phyloP scores from a whole-genome alignment of 1,140 invertebrate species.

The Brachionus angularis region DNA sequence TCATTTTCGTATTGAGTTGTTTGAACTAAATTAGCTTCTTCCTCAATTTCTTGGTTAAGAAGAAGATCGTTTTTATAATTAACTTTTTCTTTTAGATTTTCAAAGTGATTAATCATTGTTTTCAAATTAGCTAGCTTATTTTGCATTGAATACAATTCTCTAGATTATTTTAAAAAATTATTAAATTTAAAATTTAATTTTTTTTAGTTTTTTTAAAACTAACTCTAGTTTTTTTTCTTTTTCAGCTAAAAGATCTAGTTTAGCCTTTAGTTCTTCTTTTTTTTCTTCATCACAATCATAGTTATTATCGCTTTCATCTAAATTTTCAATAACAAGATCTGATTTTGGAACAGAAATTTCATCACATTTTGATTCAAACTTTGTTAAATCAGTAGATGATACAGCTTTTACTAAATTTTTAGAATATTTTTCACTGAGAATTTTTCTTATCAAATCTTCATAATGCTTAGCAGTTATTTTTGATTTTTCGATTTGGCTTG shows the following conservation, averaged over 20 bases:
- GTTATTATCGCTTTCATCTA: background rate
- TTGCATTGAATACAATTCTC: slow-evolving; percentile 19
- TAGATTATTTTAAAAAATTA: background rate
- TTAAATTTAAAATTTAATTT: background rate
- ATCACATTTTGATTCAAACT: background rate
- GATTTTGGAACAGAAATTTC: background rate
- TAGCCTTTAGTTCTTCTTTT: background rate
- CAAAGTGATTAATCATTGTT: slow-evolving; percentile 10
- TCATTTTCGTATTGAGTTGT: no score
- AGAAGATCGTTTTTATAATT: background rate
- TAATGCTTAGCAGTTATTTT: slow-evolving; percentile 32
- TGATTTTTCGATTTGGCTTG: slow-evolving; percentile 19
- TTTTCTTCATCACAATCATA: background rate
- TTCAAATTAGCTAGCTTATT: slow-evolving; percentile 18
- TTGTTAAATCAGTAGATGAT: background rate
- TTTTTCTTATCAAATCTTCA: slow-evolving; percentile 18
- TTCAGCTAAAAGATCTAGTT: background rate
- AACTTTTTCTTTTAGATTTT: background rate
- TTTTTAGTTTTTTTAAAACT: background rate
- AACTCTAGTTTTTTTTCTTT: slow-evolving; percentile 35
- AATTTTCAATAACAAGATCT: background rate
- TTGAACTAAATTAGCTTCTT: no score
- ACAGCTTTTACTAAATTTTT: slow-evolving; percentile 2
- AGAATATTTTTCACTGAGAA: slow-evolving; percentile 18
- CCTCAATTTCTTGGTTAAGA: background rate